Conservation (phyloP, 2,113 vertebrate species). For the Megaceryle torquata region DNA sequence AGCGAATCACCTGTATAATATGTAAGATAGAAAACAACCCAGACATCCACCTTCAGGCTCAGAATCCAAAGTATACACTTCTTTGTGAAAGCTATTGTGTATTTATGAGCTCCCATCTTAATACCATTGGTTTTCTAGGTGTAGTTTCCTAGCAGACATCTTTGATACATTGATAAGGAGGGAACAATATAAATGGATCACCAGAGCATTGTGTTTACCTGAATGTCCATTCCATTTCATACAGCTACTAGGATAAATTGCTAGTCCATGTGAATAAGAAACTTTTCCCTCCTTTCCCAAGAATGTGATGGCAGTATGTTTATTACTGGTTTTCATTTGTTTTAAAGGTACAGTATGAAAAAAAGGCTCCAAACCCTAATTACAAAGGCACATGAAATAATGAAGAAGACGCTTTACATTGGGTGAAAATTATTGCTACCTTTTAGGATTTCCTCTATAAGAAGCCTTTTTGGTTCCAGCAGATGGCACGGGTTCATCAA, state of each 20-base stretch:
- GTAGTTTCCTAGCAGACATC: background rate
- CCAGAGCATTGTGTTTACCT: background rate
- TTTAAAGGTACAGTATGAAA: background rate
- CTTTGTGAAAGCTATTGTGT: background rate
- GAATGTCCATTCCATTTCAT: background rate
- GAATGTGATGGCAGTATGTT: background rate
- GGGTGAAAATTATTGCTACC: background rate
- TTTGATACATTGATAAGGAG: background rate
- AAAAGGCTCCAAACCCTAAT: background rate
- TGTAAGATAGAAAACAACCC: background rate
- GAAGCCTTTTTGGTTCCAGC: slow-evolving; percentile 25
- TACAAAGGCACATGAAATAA: background rate
- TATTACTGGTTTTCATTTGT: background rate
- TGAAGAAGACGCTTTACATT: background rate
- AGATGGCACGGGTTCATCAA: slow-evolving; percentile 61
- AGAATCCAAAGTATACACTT: background rate
- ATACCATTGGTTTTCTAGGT: background rate
- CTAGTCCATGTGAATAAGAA: background rate
- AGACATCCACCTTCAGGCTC: background rate
- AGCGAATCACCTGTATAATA: background rate
- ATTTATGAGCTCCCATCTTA: background rate
- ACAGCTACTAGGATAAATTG: background rate
- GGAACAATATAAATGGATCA: background rate
- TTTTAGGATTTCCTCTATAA: slow-evolving; percentile 3
- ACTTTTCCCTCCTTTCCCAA: background rate